These are phyloP conservation scores for Aricia agestis DNA, from an alignment of 1,140 invertebrate species.

Conservation along the genomic window DNA sequence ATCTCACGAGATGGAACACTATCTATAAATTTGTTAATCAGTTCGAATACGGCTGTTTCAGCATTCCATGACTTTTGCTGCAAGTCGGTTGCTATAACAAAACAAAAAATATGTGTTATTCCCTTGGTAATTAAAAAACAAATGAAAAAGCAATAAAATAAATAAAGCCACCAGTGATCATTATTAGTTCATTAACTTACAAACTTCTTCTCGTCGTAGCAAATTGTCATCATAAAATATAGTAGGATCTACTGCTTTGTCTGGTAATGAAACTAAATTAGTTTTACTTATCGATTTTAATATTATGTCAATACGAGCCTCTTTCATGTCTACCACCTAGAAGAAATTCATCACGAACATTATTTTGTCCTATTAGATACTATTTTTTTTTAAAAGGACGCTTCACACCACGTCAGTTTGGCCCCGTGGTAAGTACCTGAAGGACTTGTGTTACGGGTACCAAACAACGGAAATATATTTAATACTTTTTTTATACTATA, in stretches of 20 bases:
- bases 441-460: too few relatives aligned
- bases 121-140: background rate
- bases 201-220: conserved; percentile 72
- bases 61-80: conserved; percentile 70
- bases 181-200: conserved; percentile 40
- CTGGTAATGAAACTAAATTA: conserved; percentile 80
- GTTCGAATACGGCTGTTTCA: conserved; percentile 81
- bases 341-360: background rate
- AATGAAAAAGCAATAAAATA: too few relatives aligned
- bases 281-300: conserved; percentile 81
- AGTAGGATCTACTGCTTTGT: conserved; percentile 79
- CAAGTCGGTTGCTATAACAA: conserved; percentile 50
- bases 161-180: too few relatives aligned
- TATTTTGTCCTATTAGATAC: background rate
- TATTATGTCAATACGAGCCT: conserved; percentile 84
- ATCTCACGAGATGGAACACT: conserved; percentile 76
- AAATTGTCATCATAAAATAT: conserved; percentile 82
- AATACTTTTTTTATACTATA: too few relatives aligned
- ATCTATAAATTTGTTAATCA: conserved; percentile 83
- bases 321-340: conserved; percentile 84
- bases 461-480: too few relatives aligned
- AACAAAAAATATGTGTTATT: background rate
- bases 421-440: too few relatives aligned
- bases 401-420: too few relatives aligned
- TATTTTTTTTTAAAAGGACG: too few relatives aligned